A percentile compares a stretch with the other conserved stretches of the same genome.
phyloP scores from a whole-genome alignment of 2,888 invertebrate species.

The Trachelus stipa region DNA sequence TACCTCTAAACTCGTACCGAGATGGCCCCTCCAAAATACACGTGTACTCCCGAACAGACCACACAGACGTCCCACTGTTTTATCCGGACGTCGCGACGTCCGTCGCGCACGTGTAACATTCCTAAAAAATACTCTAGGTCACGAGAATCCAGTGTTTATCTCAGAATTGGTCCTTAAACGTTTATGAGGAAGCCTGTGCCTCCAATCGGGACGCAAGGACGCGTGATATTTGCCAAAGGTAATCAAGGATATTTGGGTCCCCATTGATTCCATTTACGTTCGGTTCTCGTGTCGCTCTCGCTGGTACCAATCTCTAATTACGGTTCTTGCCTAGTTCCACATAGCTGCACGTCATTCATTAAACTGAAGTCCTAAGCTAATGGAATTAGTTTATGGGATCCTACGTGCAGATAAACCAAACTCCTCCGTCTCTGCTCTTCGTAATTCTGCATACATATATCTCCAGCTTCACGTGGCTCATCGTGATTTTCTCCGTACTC shows the following conservation, averaged over 20 bases:
- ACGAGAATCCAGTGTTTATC: not conserved
- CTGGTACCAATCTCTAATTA: constrained; percentile 32
- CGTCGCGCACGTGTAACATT: not conserved
- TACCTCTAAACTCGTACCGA: too few species aligned
- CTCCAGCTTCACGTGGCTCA: not conserved
- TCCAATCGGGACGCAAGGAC: not conserved
- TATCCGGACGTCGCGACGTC: not conserved
- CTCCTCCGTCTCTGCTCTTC: constrained; percentile 8
- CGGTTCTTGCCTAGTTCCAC: constrained; percentile 28
- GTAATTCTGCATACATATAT: constrained; percentile 13
- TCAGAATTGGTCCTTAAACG: not conserved
- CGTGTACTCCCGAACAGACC: not conserved
- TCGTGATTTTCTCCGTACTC: constrained; percentile 5
- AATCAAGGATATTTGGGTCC: constrained; percentile 5
- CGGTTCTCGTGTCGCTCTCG: not conserved
- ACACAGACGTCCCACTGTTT: not conserved
- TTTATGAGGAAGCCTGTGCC: not conserved
- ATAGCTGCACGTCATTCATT: constrained; percentile 36
- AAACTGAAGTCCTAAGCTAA: constrained; percentile 43
- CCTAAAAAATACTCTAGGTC: not conserved
- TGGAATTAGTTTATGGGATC: constrained; percentile 49
- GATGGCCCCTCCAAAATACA: too few species aligned
- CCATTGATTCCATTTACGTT: constrained; percentile 8
- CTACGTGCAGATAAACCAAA: constrained; percentile 37
- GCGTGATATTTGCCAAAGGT: not conserved